A percentile compares a stretch with the other conserved stretches of the same genome.
Conservation (phyloP, 2,797 vertebrate species). For the Amblyraja radiata region DNA sequence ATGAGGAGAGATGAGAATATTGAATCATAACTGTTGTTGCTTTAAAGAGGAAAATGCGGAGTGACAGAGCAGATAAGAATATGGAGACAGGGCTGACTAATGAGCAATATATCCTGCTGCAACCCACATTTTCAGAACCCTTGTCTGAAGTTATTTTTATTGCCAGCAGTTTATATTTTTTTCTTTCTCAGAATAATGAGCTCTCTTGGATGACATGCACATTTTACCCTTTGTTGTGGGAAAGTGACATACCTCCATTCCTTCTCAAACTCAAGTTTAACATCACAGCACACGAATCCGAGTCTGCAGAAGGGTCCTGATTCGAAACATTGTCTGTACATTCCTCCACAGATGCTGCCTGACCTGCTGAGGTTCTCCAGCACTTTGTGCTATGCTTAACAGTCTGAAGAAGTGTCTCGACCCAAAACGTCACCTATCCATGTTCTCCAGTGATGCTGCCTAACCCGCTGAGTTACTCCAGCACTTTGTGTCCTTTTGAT, state of each 20-base stretch:
- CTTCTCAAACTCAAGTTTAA: neutral
- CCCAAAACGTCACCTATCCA: too few species aligned
- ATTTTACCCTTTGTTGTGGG: neutral
- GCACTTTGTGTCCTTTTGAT: too few species aligned
- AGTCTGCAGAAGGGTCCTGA: too few species aligned
- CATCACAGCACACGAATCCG: neutral
- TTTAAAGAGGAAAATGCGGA: neutral
- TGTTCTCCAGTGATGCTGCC: too few species aligned
- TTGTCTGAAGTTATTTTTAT: neutral
- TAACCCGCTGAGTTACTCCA: too few species aligned
- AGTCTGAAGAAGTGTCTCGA: too few species aligned
- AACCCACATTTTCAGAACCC: neutral
- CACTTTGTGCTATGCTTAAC: too few species aligned
- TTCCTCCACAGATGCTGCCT: too few species aligned
- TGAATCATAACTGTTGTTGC: neutral
- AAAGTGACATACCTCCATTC: neutral
- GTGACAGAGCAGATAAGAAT: neutral
- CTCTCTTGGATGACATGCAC: neutral
- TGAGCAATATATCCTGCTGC: neutral
- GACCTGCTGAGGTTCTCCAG: too few species aligned
- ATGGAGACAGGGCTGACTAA: neutral
- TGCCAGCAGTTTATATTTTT: neutral
- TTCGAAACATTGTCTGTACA: too few species aligned
- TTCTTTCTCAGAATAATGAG: neutral
- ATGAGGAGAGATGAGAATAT: neutral